Evolutionary conservation across 2,113 vertebrate species (phyloP).

Genomic region (human (Homo sapiens)): DNA sequence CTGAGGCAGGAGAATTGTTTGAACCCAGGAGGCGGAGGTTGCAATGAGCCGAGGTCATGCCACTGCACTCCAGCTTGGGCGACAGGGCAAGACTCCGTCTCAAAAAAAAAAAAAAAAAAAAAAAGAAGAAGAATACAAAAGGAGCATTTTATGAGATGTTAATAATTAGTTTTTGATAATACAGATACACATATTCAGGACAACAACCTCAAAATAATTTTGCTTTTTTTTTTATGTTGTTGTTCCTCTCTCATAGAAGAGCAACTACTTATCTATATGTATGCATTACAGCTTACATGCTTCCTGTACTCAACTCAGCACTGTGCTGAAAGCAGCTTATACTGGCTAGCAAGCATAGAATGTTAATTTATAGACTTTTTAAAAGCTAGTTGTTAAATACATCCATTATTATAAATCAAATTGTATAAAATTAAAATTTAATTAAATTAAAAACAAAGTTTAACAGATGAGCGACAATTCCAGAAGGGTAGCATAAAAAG

Average conservation of each 20-base stretch:
- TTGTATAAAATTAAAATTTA: background rate
- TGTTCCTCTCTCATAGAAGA: background rate
- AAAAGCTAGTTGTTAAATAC: background rate
- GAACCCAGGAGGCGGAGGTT: too few relatives aligned
- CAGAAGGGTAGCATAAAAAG: background rate
- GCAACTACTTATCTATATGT: constrained; percentile 55
- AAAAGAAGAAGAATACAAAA: background rate
- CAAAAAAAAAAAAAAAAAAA: too few relatives aligned
- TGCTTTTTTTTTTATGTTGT: background rate
- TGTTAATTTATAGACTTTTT: background rate
- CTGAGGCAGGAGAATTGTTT: too few relatives aligned
- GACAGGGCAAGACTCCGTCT: too few relatives aligned
- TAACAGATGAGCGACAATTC: background rate
- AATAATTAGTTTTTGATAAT: constrained; percentile 1
- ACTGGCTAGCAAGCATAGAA: background rate
- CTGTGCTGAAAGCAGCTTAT: background rate
- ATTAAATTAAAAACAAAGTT: background rate
- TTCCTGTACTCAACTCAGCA: background rate
- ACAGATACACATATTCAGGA: background rate
- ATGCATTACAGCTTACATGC: constrained; percentile 71
- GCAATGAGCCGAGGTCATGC: too few relatives aligned
- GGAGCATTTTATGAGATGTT: constrained; percentile 40
- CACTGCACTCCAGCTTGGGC: too few relatives aligned
- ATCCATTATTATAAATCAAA: background rate
- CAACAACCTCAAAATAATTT: constrained; percentile 58